Base-by-base conservation (phyloP, 2,888 invertebrate genomes). In the Pocota personata region DNA sequence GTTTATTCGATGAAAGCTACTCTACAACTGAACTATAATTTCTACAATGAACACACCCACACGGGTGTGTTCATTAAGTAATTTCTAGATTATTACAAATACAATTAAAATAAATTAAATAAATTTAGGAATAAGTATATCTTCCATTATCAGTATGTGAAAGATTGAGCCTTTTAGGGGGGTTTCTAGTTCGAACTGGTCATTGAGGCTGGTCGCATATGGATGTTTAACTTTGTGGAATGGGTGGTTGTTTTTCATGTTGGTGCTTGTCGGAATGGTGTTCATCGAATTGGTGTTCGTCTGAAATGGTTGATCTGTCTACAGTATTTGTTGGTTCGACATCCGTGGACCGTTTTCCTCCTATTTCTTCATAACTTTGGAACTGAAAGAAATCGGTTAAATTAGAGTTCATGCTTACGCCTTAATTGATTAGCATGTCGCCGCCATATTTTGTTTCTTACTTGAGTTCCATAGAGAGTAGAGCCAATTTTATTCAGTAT, bases 371-470 rank as follows among this genome's bases (percentile, higher is more conserved):
- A 6, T 10, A 21, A 24, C 19, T 4, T 27, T 52, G 3, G 2
- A 16, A 10, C 27, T 27, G 21, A 52, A 24, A 52, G 8, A 52
- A 24, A 12, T 12, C 10, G 10, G 1, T 27, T 27, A 52, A n/a
- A 52, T 27, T 52, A 30, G 6, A 30, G 14, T 46, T 19, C 46
- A 46, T 46, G 46, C 12, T 46, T 46, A 12, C 19, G 46, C 27
- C 30, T 52, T 52, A 27, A 52, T 52, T 52, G 52, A 52, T 27
- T 52, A n/a, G 30, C 27, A 52, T 52, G 52, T 52, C 48, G 19
- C 12, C 48, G 19, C 19, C 48, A 48, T 21, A 21, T 48, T 21
- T 48, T 48, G 21, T 48, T 48, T 48, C 21, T 21, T 48, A 21
- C 21, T 48, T 21, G 21, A 12, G 8, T 21, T 48, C 8, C 48